These are phyloP conservation scores for Archilochus colubris DNA, from an alignment of 2,113 vertebrate genomes.

Conservation along the genomic window DNA sequence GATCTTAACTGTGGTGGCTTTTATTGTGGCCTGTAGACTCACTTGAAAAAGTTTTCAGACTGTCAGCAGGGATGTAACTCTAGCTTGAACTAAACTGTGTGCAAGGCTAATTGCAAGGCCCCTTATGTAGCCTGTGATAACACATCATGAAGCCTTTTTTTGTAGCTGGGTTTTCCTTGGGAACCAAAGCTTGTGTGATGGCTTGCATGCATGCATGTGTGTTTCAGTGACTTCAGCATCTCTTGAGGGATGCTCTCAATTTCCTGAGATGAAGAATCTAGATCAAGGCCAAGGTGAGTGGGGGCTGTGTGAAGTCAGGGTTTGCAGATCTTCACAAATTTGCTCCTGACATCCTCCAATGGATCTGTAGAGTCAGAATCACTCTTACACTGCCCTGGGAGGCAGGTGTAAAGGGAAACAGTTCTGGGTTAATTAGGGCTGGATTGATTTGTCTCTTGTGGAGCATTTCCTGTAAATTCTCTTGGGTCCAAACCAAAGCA, in stretches of 20 bases:
- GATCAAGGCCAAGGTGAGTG: constrained; percentile 10
- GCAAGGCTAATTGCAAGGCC: neutral
- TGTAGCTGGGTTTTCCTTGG: neutral
- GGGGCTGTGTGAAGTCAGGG: neutral
- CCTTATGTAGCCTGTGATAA: neutral
- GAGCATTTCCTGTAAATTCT: neutral
- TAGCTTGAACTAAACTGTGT: neutral
- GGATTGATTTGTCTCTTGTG: neutral
- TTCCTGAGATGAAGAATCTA: neutral
- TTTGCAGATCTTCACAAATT: neutral
- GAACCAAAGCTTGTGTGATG: neutral
- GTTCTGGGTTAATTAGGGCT: neutral
- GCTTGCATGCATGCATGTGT: neutral
- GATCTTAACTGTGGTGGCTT: neutral
- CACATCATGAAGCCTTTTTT: neutral
- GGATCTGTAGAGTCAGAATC: neutral
- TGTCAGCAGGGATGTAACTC: neutral
- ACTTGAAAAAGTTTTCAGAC: neutral
- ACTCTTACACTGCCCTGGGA: neutral
- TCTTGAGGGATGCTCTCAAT: neutral
- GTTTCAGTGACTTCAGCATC: neutral
- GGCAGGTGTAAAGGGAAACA: neutral
- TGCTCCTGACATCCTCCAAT: neutral
- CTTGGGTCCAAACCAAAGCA: neutral
- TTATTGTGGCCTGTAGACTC: neutral